These are phyloP conservation scores for Anhinga anhinga DNA, from an alignment of 2,113 vertebrate genomes.

Conservation along the genomic window DNA sequence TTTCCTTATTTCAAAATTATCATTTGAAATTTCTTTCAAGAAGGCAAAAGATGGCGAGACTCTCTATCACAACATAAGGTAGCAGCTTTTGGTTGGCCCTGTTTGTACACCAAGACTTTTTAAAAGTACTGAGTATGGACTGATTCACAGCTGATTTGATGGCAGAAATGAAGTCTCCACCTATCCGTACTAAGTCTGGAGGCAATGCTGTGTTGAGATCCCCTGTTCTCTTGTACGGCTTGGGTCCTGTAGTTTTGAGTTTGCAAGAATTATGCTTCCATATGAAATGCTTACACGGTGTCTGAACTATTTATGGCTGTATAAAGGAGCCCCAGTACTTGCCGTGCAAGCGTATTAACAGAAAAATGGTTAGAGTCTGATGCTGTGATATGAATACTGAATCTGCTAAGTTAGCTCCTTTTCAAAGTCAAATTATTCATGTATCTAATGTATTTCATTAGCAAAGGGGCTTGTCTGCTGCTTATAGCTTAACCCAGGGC, in stretches of 20 bases:
- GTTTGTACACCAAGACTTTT: not conserved
- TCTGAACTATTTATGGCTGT: not conserved
- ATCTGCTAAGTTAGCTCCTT: not conserved
- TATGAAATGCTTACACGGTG: not conserved
- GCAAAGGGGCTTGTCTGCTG: not conserved
- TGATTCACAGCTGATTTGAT: not conserved
- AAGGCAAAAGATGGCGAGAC: not conserved
- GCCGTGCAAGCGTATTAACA: not conserved
- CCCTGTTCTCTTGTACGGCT: not conserved
- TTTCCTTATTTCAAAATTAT: not conserved
- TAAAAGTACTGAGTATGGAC: not conserved
- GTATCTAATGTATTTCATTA: not conserved
- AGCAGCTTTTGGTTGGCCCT: not conserved
- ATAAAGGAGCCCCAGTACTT: not conserved
- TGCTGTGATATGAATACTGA: not conserved
- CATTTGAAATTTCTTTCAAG: not conserved
- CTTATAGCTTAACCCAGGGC: not conserved
- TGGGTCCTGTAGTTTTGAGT: not conserved
- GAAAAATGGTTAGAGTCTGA: not conserved
- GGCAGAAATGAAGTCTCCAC: not conserved
- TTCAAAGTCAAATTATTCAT: not conserved
- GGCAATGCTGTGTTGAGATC: not conserved
- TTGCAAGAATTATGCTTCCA: not conserved
- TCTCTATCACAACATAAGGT: not conserved
- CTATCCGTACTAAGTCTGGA: not conserved